Percentiles rank a stretch among this genome's conserved stretches.
These are phyloP conservation scores for Nemotelus pantherinus DNA, from an alignment of 2,888 invertebrate genomes.

Conservation along the genomic window DNA sequence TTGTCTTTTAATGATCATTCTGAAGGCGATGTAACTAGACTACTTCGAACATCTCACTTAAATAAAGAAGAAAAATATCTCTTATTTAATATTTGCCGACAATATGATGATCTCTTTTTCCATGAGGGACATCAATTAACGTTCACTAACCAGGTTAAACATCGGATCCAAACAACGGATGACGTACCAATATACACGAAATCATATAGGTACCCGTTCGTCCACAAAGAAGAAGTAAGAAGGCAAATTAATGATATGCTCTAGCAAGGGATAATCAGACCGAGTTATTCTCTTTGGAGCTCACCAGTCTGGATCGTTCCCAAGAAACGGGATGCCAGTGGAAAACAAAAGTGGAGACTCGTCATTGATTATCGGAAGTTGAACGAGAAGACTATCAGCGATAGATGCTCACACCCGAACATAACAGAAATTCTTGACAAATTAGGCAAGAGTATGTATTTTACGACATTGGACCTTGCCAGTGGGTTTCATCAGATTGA, in stretches of 20 bases:
- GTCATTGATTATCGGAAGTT: too few relatives aligned
- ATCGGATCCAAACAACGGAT: constrained; percentile 48
- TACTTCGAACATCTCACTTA: background rate
- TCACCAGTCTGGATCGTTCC: constrained; percentile 53
- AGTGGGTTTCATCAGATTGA: too few relatives aligned
- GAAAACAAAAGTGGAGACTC: constrained; percentile 51
- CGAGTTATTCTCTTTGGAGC: constrained; percentile 51
- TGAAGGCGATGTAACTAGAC: background rate
- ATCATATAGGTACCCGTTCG: constrained; percentile 27
- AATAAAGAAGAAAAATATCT: background rate
- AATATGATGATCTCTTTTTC: too few relatives aligned
- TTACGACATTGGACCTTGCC: too few relatives aligned
- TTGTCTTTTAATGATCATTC: background rate
- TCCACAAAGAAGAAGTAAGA: constrained; percentile 41
- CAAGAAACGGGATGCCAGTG: too few relatives aligned
- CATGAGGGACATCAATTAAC: constrained; percentile 36
- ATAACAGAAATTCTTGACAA: too few relatives aligned
- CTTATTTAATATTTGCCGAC: background rate
- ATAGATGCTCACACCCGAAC: too few relatives aligned
- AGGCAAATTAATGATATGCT: constrained; percentile 48
- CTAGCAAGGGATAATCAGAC: constrained; percentile 51
- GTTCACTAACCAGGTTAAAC: constrained; percentile 52
- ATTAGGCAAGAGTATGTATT: too few relatives aligned
- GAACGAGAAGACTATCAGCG: too few relatives aligned
- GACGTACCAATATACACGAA: constrained; percentile 22